Evolutionary conservation across 2,113 vertebrate species (phyloP).

Genomic region (Triplophysa siluroides): DNA sequence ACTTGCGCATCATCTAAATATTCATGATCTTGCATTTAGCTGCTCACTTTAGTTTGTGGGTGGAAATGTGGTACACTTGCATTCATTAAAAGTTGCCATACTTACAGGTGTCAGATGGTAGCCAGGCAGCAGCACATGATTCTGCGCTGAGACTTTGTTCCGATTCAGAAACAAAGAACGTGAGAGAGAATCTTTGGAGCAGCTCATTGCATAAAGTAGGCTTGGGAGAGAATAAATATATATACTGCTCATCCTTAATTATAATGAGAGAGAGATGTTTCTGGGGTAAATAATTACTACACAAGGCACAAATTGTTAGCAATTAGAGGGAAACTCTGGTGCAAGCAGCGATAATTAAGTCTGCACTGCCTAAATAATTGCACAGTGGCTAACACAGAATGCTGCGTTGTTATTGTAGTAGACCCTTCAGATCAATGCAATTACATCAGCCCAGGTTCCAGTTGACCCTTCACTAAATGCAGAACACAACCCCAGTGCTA

Average conservation of each 20-base stretch:
- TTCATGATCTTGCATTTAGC: neutral
- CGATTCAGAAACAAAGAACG: neutral
- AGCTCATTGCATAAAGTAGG: conserved; percentile 7
- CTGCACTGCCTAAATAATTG: conserved; percentile 75
- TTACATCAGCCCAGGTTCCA: conserved; percentile 72
- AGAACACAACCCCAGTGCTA: conserved; percentile 20
- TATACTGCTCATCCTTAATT: conserved; percentile 47
- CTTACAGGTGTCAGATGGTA: conserved; percentile 10
- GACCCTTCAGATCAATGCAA: conserved; percentile 71
- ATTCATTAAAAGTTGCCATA: conserved; percentile 7
- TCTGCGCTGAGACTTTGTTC: neutral
- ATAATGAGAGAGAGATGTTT: conserved; percentile 71
- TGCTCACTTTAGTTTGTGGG: neutral
- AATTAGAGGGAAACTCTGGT: conserved; percentile 72
- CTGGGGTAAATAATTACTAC: conserved; percentile 74
- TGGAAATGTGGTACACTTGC: conserved; percentile 1
- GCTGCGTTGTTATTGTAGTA: conserved; percentile 64
- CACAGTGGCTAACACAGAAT: conserved; percentile 71
- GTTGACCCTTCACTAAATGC: conserved; percentile 70
- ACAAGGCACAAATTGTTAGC: conserved; percentile 70
- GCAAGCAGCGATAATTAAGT: conserved; percentile 71
- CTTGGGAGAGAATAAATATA: conserved; percentile 26
- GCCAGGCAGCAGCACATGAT: conserved; percentile 2
- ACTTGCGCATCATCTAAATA: neutral
- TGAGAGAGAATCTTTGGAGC: neutral